phyloP scores from a whole-genome alignment of 2,113 vertebrate genomes.

The Cyphomyrus plagiostoma region DNA sequence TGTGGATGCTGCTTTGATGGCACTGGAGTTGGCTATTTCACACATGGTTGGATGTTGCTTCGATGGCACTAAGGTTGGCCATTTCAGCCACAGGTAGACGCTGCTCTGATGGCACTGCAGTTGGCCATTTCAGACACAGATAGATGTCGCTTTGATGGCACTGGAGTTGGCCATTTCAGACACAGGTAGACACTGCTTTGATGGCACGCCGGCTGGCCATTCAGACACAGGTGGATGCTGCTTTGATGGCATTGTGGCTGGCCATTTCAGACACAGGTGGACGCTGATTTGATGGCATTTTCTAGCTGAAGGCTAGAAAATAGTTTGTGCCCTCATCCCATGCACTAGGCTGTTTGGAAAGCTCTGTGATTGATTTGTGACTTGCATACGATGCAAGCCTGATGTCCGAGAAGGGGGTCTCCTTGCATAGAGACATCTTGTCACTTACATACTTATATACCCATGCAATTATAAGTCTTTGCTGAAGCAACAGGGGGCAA shows the following conservation, averaged over 20 bases:
- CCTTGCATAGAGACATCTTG: no score
- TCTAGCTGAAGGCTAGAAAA: neutral
- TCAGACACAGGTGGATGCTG: neutral
- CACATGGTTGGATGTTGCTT: neutral
- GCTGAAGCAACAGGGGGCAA: no score
- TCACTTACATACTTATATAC: no score
- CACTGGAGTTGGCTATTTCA: neutral
- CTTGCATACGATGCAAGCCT: no score
- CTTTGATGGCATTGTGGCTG: no score
- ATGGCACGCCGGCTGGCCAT: neutral
- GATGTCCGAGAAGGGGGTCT: no score
- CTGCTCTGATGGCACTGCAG: neutral
- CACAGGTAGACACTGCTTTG: neutral
- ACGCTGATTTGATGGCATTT: neutral
- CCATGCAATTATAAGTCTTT: no score
- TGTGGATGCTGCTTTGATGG: neutral
- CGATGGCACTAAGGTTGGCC: neutral
- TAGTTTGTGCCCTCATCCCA: neutral
- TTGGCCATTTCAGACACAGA: neutral
- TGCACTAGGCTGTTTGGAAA: neutral
- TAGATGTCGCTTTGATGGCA: neutral
- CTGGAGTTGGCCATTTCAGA: neutral
- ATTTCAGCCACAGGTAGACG: neutral
- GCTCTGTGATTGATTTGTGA: neutral
- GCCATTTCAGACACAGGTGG: neutral